phyloP scores from a whole-genome alignment of 2,113 vertebrate genomes.

The Gila orcuttii region DNA sequence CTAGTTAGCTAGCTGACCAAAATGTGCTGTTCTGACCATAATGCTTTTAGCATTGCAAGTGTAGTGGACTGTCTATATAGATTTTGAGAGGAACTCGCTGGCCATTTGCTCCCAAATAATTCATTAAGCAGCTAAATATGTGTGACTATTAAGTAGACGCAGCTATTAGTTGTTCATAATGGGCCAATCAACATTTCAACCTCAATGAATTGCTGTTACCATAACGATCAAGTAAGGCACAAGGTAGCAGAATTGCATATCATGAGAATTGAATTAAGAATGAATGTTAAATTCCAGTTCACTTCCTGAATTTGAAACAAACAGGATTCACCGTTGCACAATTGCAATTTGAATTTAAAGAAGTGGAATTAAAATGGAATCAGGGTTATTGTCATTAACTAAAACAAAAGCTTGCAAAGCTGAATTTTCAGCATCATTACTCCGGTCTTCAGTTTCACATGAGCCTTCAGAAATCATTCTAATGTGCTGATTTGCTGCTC shows the following conservation, averaged over 20 bases:
- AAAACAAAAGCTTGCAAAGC: not conserved
- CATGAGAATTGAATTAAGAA: not conserved
- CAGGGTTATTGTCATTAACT: not conserved
- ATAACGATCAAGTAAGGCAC: constrained; percentile 13
- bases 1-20: constrained; percentile 41
- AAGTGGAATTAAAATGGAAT: not conserved
- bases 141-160: constrained; percentile 20
- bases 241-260: not conserved
- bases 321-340: not conserved
- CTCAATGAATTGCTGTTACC: constrained; percentile 2
- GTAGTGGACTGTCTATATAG: not conserved
- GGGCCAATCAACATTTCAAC: constrained; percentile 5
- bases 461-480: too few species aligned
- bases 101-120: constrained; percentile 11
- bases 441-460: too few species aligned
- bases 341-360: not conserved
- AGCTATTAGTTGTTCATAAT: constrained; percentile 12
- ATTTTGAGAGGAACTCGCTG: not conserved
- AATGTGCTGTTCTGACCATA: constrained; percentile 20
- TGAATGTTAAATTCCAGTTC: not conserved
- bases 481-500: too few species aligned
- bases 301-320: not conserved
- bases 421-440: too few species aligned
- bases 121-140: constrained; percentile 32
- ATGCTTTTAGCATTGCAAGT: constrained; percentile 33